Evolutionary conservation across 2,113 vertebrate species (phyloP).

Genomic region (Aix galericulata): DNA sequence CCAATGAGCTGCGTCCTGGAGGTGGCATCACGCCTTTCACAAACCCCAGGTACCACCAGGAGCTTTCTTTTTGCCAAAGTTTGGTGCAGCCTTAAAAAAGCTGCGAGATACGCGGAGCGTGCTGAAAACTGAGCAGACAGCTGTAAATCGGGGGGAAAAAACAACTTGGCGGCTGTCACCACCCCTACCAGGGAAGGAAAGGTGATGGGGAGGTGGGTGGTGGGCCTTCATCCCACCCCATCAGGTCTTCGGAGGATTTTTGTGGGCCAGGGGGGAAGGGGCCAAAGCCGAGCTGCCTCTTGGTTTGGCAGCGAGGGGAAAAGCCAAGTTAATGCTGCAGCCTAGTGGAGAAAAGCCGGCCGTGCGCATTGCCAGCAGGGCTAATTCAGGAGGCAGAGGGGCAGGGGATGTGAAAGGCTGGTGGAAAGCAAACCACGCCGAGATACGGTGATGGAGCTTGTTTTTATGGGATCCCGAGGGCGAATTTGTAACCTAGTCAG

Average conservation of each 20-base stretch:
- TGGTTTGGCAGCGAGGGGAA: not conserved
- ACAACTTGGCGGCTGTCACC: not conserved
- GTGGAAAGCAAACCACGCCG: accelerated
- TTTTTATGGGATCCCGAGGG: not conserved
- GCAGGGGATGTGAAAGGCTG: not conserved
- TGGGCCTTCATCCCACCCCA: not conserved
- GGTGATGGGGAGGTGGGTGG: not conserved
- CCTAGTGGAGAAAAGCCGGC: slow-evolving; percentile 32
- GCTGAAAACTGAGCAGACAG: not conserved
- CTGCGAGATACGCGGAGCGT: not conserved
- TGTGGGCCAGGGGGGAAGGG: not conserved
- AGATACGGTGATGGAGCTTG: accelerated
- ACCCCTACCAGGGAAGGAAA: accelerated
- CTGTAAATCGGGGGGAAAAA: not conserved
- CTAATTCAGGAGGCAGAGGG: not conserved
- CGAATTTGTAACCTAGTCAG: accelerated
- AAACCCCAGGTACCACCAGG: not conserved
- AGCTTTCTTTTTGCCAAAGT: not conserved
- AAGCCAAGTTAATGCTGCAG: slow-evolving; percentile 45
- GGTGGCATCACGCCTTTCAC: not conserved
- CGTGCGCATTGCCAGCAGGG: not conserved
- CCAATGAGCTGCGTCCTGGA: not conserved
- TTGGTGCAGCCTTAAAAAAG: not conserved
- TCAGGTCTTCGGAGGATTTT: not conserved
- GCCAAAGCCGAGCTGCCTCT: not conserved